Conservation (phyloP, 2,797 vertebrate species). For the Cyprinella venusta region DNA sequence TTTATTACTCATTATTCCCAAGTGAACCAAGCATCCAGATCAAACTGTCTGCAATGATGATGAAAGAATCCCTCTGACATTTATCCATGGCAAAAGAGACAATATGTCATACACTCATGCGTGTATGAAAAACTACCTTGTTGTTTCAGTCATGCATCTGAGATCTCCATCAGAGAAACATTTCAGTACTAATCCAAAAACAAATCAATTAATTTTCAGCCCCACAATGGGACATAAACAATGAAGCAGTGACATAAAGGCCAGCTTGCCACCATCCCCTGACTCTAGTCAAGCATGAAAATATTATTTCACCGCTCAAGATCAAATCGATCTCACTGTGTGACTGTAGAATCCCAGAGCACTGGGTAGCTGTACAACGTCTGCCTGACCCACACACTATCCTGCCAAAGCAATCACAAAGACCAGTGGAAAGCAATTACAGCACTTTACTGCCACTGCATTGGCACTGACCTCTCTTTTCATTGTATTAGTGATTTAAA, state of each 20-base stretch:
- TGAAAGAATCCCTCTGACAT: slow-evolving; percentile 38
- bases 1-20: slow-evolving; percentile 35
- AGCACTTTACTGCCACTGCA: slow-evolving; percentile 26
- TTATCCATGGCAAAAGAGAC: neutral
- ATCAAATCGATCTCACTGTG: slow-evolving; percentile 29
- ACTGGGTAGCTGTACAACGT: slow-evolving; percentile 17
- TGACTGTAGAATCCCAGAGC: slow-evolving; percentile 24
- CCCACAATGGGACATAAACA: slow-evolving; percentile 21
- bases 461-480: slow-evolving; percentile 39
- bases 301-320: slow-evolving; percentile 53
- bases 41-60: slow-evolving; percentile 12
- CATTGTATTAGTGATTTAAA: slow-evolving; percentile 35
- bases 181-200: slow-evolving; percentile 2
- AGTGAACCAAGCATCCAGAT: slow-evolving; percentile 3
- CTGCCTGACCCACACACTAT: neutral
- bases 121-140: neutral
- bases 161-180: neutral
- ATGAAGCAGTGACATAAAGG: slow-evolving; percentile 28
- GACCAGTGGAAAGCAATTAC: slow-evolving; percentile 47
- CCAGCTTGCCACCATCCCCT: slow-evolving; percentile 30
- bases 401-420: slow-evolving; percentile 50
- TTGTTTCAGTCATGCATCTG: slow-evolving; percentile 33
- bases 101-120: neutral
- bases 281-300: slow-evolving; percentile 39
- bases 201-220: slow-evolving; percentile 26